Percentiles rank a stretch among this genome's conserved stretches.
phyloP scores from a whole-genome alignment of 2,113 vertebrate genomes.

The Pipra filicauda region DNA sequence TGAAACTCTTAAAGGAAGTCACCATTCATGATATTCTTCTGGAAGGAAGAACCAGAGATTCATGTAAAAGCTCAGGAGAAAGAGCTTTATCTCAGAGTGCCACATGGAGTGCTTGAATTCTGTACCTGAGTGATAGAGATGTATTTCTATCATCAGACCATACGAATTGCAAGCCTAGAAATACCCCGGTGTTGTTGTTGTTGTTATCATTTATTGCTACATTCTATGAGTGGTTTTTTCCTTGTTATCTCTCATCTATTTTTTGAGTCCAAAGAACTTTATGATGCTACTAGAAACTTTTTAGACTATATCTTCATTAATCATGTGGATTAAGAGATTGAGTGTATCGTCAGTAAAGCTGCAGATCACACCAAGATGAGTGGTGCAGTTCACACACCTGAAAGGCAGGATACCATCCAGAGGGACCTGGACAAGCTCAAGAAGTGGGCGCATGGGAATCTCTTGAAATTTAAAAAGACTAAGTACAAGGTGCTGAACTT shows the following conservation, averaged over 20 bases:
- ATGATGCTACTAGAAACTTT: neutral
- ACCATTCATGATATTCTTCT: neutral
- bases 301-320: neutral
- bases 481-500: neutral
- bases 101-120: neutral
- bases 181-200: neutral
- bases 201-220: neutral
- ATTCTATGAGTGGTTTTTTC: neutral
- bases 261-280: neutral
- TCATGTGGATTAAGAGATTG: neutral
- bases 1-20: neutral
- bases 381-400: neutral
- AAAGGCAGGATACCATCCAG: neutral
- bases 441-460: neutral
- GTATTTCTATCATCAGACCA: neutral
- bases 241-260: neutral
- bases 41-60: neutral
- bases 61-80: neutral
- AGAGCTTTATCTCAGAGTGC: neutral
- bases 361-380: neutral
- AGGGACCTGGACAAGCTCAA: neutral
- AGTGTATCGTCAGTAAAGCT: neutral
- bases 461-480: neutral
- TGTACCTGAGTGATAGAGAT: neutral
- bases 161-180: neutral